These are phyloP conservation scores for Drosophila sturtevanti DNA, from an alignment of 1,140 invertebrate genomes.

Conservation along the genomic window DNA sequence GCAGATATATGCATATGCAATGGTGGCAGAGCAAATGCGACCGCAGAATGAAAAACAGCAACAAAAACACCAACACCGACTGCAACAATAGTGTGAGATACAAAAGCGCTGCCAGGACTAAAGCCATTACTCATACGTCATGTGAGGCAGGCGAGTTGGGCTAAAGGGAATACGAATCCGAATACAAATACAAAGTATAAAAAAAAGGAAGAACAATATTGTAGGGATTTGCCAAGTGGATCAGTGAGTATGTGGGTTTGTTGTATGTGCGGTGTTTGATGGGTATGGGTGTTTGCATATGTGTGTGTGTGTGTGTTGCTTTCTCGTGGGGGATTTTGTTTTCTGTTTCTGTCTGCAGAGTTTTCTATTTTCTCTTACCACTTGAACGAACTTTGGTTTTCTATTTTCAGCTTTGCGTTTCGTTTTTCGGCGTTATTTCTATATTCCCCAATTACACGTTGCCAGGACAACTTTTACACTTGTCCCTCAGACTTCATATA, in stretches of 20 bases:
- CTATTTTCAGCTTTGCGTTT: constrained; percentile 6
- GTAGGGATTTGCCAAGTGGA: constrained; percentile 63
- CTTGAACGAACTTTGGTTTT: constrained; percentile 27
- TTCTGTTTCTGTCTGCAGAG: constrained; percentile 13
- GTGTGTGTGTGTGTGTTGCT: constrained; percentile 28
- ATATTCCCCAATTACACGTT: constrained; percentile 64
- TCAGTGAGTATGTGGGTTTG: constrained; percentile 34
- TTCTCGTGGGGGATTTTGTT: constrained; percentile 30
- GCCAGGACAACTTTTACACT: constrained; percentile 49
- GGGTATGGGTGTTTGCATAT: constrained; percentile 23
- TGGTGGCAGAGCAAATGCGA: constrained; percentile 55
- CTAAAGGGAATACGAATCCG: constrained; percentile 6
- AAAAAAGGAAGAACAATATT: constrained; percentile 61
- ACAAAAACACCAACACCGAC: constrained; percentile 31
- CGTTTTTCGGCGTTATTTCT: constrained; percentile 44
- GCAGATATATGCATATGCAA: constrained; percentile 55
- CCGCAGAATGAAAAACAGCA: constrained; percentile 59
- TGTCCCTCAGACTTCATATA: not conserved
- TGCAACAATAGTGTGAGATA: constrained; percentile 48
- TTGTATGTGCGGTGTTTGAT: constrained; percentile 45
- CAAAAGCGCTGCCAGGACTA: constrained; percentile 54
- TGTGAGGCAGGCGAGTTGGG: constrained; percentile 64
- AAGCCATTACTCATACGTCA: constrained; percentile 79
- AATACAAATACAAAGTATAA: constrained; percentile 65
- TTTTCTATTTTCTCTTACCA: constrained; percentile 30